Conservation (phyloP, 2,888 invertebrate genomes). For the Macropis europaea region DNA sequence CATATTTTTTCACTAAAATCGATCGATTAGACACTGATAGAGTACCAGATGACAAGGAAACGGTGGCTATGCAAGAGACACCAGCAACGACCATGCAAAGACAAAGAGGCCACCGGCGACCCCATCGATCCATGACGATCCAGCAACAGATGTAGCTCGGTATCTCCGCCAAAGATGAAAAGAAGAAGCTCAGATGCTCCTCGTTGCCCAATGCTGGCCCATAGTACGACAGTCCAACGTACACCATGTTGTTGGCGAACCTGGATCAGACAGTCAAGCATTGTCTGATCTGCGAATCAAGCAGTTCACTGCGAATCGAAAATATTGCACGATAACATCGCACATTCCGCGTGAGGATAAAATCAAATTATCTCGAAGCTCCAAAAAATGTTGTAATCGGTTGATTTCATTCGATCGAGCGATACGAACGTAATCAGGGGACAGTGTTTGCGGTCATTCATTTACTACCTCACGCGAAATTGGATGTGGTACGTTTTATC, state of each 20-base stretch:
- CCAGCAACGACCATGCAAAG: conserved; percentile 87
- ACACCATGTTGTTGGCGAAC: conserved; percentile 95
- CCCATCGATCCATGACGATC: conserved; percentile 93
- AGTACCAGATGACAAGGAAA: conserved; percentile 89
- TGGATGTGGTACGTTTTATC: not conserved
- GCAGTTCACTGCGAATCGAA: not conserved
- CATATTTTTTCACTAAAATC: too few relatives aligned
- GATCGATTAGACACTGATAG: conserved; percentile 12
- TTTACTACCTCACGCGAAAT: too few relatives aligned
- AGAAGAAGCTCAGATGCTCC: conserved; percentile 93
- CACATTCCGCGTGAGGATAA: not conserved
- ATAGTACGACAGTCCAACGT: conserved; percentile 94
- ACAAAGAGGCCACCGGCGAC: conserved; percentile 93
- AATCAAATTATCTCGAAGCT: not conserved
- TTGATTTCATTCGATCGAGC: too few relatives aligned
- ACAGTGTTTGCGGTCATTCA: too few relatives aligned
- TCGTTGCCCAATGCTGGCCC: conserved; percentile 93
- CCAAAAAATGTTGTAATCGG: not conserved
- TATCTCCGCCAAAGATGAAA: conserved; percentile 93
- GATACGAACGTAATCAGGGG: too few relatives aligned
- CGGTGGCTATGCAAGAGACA: conserved; percentile 91
- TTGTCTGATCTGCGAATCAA: not conserved
- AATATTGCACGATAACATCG: not conserved
- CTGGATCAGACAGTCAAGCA: conserved; percentile 67
- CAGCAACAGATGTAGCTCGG: conserved; percentile 94